phyloP scores from a whole-genome alignment of 2,113 vertebrate genomes.

The Gnathonemus echidnorhynchus region DNA sequence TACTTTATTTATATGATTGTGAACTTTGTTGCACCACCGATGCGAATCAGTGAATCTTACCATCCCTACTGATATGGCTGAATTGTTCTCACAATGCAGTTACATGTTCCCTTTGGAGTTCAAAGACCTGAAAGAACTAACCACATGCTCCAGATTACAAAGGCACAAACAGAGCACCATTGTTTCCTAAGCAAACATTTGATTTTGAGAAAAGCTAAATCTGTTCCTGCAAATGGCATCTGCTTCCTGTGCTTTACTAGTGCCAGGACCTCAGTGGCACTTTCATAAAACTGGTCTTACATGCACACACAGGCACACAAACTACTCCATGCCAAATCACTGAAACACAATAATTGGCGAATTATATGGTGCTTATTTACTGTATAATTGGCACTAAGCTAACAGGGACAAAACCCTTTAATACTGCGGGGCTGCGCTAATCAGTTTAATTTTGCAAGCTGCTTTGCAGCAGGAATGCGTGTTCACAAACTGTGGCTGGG shows the following conservation, averaged over 20 bases:
- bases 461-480: neutral
- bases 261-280: neutral
- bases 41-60: neutral
- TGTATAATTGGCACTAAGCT: neutral
- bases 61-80: neutral
- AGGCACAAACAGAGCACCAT: neutral
- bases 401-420: neutral
- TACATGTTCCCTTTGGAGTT: neutral
- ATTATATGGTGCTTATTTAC: neutral
- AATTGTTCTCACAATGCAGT: neutral
- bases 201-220: neutral
- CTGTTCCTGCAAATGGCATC: neutral
- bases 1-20: neutral
- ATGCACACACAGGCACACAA: neutral
- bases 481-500: neutral
- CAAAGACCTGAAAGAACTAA: neutral
- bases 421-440: neutral
- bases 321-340: neutral
- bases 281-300: neutral
- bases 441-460: constrained; percentile 6
- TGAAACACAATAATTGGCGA: neutral
- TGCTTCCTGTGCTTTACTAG: neutral
- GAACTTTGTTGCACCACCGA: neutral
- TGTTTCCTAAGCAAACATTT: neutral
- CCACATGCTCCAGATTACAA: neutral